phyloP scores from a whole-genome alignment of 1,140 invertebrate genomes.

The Sipha flava region DNA sequence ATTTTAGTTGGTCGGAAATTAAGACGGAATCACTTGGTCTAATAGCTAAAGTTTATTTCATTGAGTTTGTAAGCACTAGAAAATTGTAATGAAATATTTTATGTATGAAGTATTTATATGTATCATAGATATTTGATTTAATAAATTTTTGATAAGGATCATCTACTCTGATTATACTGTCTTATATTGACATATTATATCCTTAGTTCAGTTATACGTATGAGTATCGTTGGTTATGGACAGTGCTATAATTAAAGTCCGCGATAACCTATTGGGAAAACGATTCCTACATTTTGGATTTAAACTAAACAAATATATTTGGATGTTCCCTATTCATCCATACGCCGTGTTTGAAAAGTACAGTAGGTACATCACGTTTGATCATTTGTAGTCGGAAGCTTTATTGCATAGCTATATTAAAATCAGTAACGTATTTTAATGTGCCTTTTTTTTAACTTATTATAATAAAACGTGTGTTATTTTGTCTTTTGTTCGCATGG shows the following conservation, averaged over 20 bases:
- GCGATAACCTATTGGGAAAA: neutral
- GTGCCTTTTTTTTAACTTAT: neutral
- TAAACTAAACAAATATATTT: neutral
- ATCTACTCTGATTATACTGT: neutral
- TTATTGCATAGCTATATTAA: neutral
- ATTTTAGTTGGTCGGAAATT: neutral
- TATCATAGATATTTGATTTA: no score
- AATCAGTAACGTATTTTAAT: conserved; percentile 8
- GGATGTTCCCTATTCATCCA: neutral
- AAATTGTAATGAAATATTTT: no score
- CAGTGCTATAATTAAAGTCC: neutral
- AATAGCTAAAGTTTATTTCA: no score
- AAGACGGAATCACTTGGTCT: neutral
- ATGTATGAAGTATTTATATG: no score
- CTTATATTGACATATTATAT: neutral
- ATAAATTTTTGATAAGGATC: no score
- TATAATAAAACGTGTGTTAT: neutral
- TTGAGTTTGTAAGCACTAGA: no score
- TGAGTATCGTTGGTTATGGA: neutral
- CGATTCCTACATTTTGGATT: neutral
- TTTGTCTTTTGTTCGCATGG: conserved; percentile 13
- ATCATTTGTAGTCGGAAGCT: neutral
- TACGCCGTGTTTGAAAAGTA: neutral
- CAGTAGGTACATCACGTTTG: neutral
- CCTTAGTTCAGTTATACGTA: no score